Base-by-base conservation (phyloP, 2,888 invertebrate species). In the Clitarchus hookeri region DNA sequence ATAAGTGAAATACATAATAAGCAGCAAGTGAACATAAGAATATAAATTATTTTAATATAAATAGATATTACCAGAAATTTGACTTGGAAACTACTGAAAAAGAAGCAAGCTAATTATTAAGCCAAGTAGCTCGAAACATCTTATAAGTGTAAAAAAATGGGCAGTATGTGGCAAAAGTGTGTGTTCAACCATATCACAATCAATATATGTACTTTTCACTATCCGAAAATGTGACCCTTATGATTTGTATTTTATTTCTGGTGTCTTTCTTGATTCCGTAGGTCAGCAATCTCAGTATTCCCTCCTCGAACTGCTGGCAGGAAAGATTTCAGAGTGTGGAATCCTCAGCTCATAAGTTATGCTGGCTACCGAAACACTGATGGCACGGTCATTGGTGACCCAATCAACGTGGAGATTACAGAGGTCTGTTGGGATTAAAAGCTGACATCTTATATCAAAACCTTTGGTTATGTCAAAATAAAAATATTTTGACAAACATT, bases 201-300 rank as follows among this genome's bases (percentile, higher is more conserved):
- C 48, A 36, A 36, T 36, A 36, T 48, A 1, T 48, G 48, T 11
- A 48, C 6, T 48, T 48, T 48, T 16, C 11, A 11, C 65, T 23
- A 65, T 23, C 16, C 16, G 2, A 23, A 65, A 65, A 65, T 65
- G 8, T 65, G 8, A 65, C 65, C 65, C n/a, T 65, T 65, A 65
- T 19, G 23, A 19, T 23, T 53, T 16, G 65, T 65, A 9, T 65
- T 16, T 53, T 53, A 53, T 16, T 65, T n/a, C 65, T 65, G 19
- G 16, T 65, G 65, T 65, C 0, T 23, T 82, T 4, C 36, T 82
- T 82, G 8, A 44, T n/a, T 88, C 90, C 90, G 36, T 91, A 98
- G 98, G 91, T 98, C 98, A 25, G 98, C 98, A 36, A 98, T 98
- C 89, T 98, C 98, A n/a, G 94, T 98, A 89, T 98, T 98, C 92